Base-by-base conservation (phyloP, 2,113 vertebrate species). In the Benthochromis sp. region DNA sequence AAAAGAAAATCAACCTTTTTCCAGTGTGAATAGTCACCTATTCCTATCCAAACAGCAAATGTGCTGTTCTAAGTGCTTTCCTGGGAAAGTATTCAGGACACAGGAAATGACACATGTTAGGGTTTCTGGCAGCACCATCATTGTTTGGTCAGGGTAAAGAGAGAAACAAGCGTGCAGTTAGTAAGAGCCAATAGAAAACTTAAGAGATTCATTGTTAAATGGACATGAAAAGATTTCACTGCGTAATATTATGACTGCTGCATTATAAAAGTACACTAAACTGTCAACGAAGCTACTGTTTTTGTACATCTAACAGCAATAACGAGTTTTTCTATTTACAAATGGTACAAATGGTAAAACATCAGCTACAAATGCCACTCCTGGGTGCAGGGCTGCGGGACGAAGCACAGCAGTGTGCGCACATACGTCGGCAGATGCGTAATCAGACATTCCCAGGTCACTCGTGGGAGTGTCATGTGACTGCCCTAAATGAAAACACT, bases 401-500 rank as follows among this genome's bases (percentile, higher is more conserved):
- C 40, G 86, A 83, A 81, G 50, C 21, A 13, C 34, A 59, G 13
- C 29, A 34, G 57, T 17, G 21, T 53, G 81, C 52, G 57, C 34
- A 9, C 13, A 43, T 38, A 57, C 7, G 34, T 83, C 61, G 53
- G 31, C 19, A 38, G 79, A 57, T 78, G 88, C 38, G 55, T 47
- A 76, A 84, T 66, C 63, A 92, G 81, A 92, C 83, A 90, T 89
- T 93, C 88, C 87, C 86, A 55, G 82, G 89, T 92, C 89, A 83
- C 88, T 86, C 13, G 81, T 91, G 90, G 85, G 87, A 66, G 91
- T 87, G 90, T 91, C 76, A 66, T 45, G 53, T 85, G 86, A 90
- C 54, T 7, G 86, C 80, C 80, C 91, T 87, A 83, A 93, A 93
- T 86, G 85, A 94, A 95, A 94, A 94, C 86, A 92, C 81, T 55